Base-by-base conservation (phyloP, 2,888 invertebrate genomes). In the Cephus pulcher region DNA sequence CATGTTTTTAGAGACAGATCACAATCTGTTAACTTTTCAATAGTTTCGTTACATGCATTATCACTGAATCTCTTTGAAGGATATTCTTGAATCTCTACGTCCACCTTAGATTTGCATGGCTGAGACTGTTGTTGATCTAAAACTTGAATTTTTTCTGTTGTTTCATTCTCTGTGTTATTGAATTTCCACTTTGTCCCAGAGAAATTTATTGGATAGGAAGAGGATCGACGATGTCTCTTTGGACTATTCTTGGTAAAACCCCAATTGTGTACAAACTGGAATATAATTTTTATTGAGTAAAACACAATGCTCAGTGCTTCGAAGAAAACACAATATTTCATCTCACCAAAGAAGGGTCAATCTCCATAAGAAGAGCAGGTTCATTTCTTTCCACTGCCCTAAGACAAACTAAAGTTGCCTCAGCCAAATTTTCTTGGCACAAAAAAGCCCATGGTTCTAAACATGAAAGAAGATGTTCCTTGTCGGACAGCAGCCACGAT, bases 341-440 rank as follows among this genome's bases (percentile, higher is more conserved):
- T 80, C 87, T 90, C 87, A 92, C 93, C 88, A 95, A 92, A 81
- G 92, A 91, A 3, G 93, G 93, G 88, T 95, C 93, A 76, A 95
- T 94, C 90, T 95, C 95, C 12, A 94, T 93, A 68, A 95, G 91
- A 74, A 95, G 88, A 79, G 93, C 93, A 34, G 93, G 93, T 85
- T 94, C 94, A 88, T 94, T 94, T 75, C 94, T 91, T 90, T 95
- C 95, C 1, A 95, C 93, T 34, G 95, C 94, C 84, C 93, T 93
- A 73, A 95, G 90, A 85, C 95, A 95, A 69, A 95, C 93, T 70
- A 95, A 91, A 3, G 94, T 92, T 3, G 94, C 94, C 85, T 94
- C 94, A 23, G 94, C 93, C 88, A 94, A 94, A 79, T 92, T 91
- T 82, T 93, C 92, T 86, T 94, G 94, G 74, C 94, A 92, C 78